Evolutionary conservation across 2,797 vertebrate species (phyloP).

Genomic region (Protosalanx chinensis): DNA sequence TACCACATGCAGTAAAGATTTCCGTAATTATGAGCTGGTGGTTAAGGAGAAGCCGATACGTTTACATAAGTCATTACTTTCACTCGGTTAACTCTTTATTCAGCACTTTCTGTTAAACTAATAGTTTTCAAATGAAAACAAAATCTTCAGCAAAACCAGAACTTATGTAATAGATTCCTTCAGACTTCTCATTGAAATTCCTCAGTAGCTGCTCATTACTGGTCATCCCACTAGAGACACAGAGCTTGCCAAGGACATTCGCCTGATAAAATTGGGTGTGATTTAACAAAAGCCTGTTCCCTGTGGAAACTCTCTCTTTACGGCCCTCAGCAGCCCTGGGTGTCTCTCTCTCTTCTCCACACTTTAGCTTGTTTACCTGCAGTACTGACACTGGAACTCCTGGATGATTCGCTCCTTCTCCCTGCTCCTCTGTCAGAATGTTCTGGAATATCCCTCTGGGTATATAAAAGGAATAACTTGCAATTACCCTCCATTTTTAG

Average conservation of each 20-base stretch:
- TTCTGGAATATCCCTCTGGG: too few relatives aligned
- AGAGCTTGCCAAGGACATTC: conserved; percentile 42
- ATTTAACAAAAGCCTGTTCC: conserved; percentile 36
- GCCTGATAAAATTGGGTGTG: conserved; percentile 33
- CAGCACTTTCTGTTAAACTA: too few relatives aligned
- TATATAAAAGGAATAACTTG: too few relatives aligned
- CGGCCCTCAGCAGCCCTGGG: conserved; percentile 40
- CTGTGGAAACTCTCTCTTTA: conserved; percentile 52
- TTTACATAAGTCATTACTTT: too few relatives aligned
- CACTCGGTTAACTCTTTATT: too few relatives aligned
- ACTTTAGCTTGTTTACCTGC: conserved; percentile 56
- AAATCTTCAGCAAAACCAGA: conserved; percentile 4
- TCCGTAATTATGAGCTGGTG: too few relatives aligned
- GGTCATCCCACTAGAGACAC: conserved; percentile 18
- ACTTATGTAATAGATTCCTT: conserved; percentile 38
- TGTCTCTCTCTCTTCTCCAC: conserved; percentile 45
- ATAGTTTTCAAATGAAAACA: conserved; percentile 5
- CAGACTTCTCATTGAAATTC: conserved; percentile 49
- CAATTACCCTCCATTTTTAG: too few relatives aligned
- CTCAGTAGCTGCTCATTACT: conserved; percentile 37
- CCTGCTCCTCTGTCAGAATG: too few relatives aligned
- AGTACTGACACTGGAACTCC: conserved; percentile 31
- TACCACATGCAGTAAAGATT: too few relatives aligned
- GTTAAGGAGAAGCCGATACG: neutral
- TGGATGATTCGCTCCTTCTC: too few relatives aligned